These are phyloP conservation scores for Buphagus erythrorhynchus DNA, from an alignment of 2,797 vertebrate species.

Conservation along the genomic window DNA sequence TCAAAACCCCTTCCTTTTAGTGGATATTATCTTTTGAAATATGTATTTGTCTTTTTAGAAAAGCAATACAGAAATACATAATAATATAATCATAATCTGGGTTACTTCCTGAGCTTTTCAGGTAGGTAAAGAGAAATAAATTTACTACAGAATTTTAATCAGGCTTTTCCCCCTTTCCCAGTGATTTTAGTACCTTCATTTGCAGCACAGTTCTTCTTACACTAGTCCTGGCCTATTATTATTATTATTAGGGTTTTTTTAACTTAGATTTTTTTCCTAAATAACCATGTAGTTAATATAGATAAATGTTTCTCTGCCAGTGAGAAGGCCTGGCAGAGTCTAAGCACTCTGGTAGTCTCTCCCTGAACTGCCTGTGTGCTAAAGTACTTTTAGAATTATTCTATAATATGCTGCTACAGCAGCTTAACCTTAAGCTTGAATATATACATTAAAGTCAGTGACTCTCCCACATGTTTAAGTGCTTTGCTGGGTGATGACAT, in stretches of 20 bases:
- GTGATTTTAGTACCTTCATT: neutral
- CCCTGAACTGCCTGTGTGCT: neutral
- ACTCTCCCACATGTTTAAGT: neutral
- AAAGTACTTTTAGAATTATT: neutral
- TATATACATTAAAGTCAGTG: neutral
- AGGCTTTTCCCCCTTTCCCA: neutral
- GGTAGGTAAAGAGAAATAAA: neutral
- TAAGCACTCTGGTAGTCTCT: neutral
- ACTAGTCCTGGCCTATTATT: neutral
- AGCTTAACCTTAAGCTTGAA: constrained; percentile 1
- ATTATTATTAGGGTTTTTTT: neutral
- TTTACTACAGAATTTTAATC: neutral
- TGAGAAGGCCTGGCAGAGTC: neutral
- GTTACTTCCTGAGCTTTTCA: neutral
- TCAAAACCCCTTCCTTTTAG: neutral
- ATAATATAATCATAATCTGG: neutral
- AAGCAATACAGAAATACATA: neutral
- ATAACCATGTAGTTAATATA: neutral
- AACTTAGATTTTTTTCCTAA: neutral
- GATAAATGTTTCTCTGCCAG: neutral
- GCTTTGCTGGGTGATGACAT: neutral
- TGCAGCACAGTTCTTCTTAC: neutral
- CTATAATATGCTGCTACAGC: neutral
- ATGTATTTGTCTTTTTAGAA: neutral
- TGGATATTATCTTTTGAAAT: neutral